Evolutionary conservation across 1,140 invertebrate species (phyloP).

Genomic region (Sinonovacula constricta): DNA sequence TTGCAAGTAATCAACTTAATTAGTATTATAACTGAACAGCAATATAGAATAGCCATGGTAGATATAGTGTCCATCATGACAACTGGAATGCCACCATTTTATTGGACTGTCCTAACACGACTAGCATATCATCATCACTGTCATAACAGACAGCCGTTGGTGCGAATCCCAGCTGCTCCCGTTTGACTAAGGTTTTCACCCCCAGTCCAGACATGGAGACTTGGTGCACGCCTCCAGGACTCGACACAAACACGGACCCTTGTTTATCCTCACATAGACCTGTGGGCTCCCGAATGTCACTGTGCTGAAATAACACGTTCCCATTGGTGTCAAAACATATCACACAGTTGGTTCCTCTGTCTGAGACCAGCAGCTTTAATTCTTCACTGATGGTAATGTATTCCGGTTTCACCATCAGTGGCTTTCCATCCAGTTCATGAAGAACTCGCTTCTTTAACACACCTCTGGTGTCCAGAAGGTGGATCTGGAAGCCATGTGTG

Average conservation of each 20-base stretch:
- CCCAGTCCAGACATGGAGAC: constrained; percentile 24
- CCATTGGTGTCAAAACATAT: constrained; percentile 19
- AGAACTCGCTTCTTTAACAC: not conserved
- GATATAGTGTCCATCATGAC: too few relatives aligned
- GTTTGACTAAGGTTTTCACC: constrained; percentile 30
- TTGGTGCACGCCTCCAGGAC: constrained; percentile 28
- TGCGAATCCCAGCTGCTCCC: constrained; percentile 26
- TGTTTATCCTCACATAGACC: constrained; percentile 22
- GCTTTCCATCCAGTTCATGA: not conserved
- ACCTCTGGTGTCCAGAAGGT: constrained; percentile 6
- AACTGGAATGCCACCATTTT: constrained; percentile 7
- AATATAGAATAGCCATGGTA: too few relatives aligned
- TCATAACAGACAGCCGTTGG: constrained; percentile 32
- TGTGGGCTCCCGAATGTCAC: constrained; percentile 15
- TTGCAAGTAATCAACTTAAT: too few relatives aligned
- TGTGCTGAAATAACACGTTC: constrained; percentile 3
- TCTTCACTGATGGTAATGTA: constrained; percentile 17
- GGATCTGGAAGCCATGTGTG: constrained; percentile 7
- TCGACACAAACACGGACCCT: constrained; percentile 23
- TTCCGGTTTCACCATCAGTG: constrained; percentile 4
- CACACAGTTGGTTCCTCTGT: constrained; percentile 31
- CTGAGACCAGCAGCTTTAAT: constrained; percentile 18
- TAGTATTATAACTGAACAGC: too few relatives aligned
- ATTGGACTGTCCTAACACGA: constrained; percentile 21
- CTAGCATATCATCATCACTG: constrained; percentile 9